Percentiles rank a stretch among this genome's conserved stretches.
phyloP scores from a whole-genome alignment of 2,797 vertebrate species.

The Amazona ochrocephala region DNA sequence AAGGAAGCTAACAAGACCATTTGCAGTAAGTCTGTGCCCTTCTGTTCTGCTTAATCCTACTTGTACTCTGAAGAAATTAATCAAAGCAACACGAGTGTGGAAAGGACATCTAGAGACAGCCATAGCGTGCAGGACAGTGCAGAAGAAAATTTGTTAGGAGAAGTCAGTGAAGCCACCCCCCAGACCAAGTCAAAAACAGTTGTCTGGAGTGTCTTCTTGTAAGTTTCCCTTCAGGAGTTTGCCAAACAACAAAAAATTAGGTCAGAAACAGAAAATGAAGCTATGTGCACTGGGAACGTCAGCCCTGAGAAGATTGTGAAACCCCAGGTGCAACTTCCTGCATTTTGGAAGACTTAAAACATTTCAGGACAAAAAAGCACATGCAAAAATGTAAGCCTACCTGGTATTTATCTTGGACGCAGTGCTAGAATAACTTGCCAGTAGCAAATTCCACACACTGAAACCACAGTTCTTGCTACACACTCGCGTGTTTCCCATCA shows the following conservation, averaged over 20 bases:
- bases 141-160: neutral
- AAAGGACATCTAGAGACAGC: neutral
- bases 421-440: slow-evolving; percentile 68
- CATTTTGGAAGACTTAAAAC: slow-evolving; percentile 48
- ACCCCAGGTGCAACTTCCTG: slow-evolving; percentile 62
- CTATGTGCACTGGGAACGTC: neutral
- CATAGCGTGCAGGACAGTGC: neutral
- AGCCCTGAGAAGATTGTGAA: slow-evolving; percentile 36
- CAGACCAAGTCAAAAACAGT: neutral
- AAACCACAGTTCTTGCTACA: slow-evolving; percentile 58
- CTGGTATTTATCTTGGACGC: slow-evolving; percentile 71
- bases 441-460: slow-evolving; percentile 73
- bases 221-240: neutral
- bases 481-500: slow-evolving; percentile 61
- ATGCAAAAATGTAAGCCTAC: slow-evolving; percentile 49
- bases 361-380: slow-evolving; percentile 63
- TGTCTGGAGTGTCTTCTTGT: neutral
- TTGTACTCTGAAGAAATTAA: neutral
- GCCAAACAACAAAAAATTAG: neutral
- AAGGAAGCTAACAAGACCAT: neutral
- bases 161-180: neutral
- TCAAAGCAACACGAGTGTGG: neutral
- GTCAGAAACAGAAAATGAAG: slow-evolving; percentile 13
- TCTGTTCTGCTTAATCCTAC: neutral
- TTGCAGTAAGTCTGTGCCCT: neutral